phyloP scores from a whole-genome alignment of 2,888 invertebrate species.

The Monoplex corrugatus region DNA sequence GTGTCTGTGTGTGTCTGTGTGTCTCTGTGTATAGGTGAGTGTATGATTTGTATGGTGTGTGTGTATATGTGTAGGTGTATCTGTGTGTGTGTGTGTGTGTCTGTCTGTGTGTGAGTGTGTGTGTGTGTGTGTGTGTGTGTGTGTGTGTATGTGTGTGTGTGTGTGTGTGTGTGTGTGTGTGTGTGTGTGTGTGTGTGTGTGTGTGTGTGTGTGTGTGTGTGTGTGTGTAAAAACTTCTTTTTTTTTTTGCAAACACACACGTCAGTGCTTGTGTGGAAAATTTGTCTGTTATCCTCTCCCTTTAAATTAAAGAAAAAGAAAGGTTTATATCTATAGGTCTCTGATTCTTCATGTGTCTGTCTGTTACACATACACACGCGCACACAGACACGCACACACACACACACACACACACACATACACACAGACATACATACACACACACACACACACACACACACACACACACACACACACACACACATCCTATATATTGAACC shows the following conservation, averaged over 20 bases:
- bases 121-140: background rate
- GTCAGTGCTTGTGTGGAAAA: too few species aligned
- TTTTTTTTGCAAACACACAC: too few species aligned
- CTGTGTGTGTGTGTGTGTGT: constrained; percentile 23
- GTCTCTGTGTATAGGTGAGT: background rate
- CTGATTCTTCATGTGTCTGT: background rate
- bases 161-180: constrained; percentile 6
- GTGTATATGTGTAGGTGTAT: too few species aligned
- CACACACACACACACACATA: background rate
- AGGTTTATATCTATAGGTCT: background rate
- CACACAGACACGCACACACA: background rate
- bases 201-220: background rate
- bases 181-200: constrained; percentile 22
- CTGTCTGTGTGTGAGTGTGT: background rate
- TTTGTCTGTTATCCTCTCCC: too few species aligned
- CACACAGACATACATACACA: too few species aligned
- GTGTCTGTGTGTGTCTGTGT: background rate
- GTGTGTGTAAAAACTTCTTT: background rate
- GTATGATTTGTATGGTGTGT: background rate
- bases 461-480: too few species aligned
- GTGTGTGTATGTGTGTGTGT: background rate
- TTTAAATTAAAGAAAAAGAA: background rate
- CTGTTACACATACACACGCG: background rate
- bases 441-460: too few species aligned
- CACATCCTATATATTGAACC: too few species aligned